phyloP scores from a whole-genome alignment of 2,888 invertebrate genomes.

The Ichneumoninae sp. region DNA sequence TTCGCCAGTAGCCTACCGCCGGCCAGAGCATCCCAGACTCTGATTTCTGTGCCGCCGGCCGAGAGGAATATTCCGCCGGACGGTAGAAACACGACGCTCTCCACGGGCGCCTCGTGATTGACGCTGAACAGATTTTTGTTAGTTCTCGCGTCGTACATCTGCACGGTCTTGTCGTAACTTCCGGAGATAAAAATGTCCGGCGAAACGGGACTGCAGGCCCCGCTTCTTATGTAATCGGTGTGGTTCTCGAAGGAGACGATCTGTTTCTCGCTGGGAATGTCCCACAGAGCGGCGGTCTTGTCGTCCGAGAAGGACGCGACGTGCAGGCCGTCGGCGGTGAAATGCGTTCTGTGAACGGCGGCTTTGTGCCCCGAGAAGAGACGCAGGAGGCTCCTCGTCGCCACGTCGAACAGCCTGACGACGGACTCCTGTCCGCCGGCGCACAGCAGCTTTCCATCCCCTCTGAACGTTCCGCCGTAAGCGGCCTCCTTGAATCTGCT shows the following conservation, averaged over 20 bases:
- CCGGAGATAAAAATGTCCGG: constrained; percentile 93
- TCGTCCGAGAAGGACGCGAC: constrained; percentile 97
- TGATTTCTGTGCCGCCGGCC: constrained; percentile 95
- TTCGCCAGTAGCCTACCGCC: constrained; percentile 94
- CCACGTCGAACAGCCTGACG: constrained; percentile 95
- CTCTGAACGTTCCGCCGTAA: constrained; percentile 93
- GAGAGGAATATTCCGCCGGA: constrained; percentile 96
- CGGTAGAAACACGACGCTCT: constrained; percentile 94
- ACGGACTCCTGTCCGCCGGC: constrained; percentile 96
- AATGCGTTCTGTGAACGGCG: constrained; percentile 93
- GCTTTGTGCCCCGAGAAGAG: constrained; percentile 94
- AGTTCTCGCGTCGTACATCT: constrained; percentile 94
- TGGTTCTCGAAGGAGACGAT: constrained; percentile 89
- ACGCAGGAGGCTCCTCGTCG: constrained; percentile 92
- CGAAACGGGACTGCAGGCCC: constrained; percentile 91
- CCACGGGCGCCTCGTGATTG: constrained; percentile 95
- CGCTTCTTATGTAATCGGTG: constrained; percentile 93
- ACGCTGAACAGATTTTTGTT: constrained; percentile 89
- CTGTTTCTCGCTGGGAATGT: constrained; percentile 93
- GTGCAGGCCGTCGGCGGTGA: constrained; percentile 91
- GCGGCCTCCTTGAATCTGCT: constrained; percentile 93
- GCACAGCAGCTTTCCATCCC: constrained; percentile 92
- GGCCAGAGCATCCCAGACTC: constrained; percentile 96
- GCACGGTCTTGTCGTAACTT: constrained; percentile 94
- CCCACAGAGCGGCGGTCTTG: constrained; percentile 94